Percentiles rank a stretch among this genome's conserved stretches.
These are phyloP conservation scores for Digitonthophagus gazella DNA, from an alignment of 2,888 invertebrate species.

Conservation along the genomic window DNA sequence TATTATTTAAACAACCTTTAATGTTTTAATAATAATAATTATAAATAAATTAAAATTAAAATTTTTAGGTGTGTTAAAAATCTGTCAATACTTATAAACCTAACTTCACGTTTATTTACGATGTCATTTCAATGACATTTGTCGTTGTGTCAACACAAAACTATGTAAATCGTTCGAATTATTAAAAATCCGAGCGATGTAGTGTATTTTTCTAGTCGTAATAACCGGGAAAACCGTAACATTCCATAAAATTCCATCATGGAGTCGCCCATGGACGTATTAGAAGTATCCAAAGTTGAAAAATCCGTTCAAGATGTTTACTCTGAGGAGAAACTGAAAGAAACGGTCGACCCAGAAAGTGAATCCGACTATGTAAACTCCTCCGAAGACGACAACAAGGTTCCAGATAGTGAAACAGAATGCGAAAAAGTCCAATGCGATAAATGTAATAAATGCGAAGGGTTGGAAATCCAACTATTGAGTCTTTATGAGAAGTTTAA, in stretches of 20 bases:
- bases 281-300: too few species aligned
- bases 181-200: not conserved
- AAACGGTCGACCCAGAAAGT: not conserved
- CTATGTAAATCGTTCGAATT: not conserved
- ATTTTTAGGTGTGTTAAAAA: too few species aligned
- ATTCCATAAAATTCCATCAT: not conserved
- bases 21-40: too few species aligned
- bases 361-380: constrained; percentile 14
- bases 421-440: not conserved
- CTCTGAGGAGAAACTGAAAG: too few species aligned
- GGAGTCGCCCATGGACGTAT: not conserved
- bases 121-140: not conserved
- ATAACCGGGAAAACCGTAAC: not conserved
- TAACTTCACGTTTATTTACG: not conserved
- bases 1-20: too few species aligned
- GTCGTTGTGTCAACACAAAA: not conserved
- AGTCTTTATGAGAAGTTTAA: constrained; percentile 20
- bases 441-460: constrained; percentile 20
- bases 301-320: not conserved
- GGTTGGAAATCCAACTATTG: constrained; percentile 21
- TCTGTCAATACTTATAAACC: not conserved
- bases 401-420: constrained; percentile 6
- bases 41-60: not conserved
- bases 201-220: not conserved
- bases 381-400: constrained; percentile 7